These are phyloP conservation scores for Strix aluco DNA, from an alignment of 2,113 vertebrate genomes.

Conservation along the genomic window DNA sequence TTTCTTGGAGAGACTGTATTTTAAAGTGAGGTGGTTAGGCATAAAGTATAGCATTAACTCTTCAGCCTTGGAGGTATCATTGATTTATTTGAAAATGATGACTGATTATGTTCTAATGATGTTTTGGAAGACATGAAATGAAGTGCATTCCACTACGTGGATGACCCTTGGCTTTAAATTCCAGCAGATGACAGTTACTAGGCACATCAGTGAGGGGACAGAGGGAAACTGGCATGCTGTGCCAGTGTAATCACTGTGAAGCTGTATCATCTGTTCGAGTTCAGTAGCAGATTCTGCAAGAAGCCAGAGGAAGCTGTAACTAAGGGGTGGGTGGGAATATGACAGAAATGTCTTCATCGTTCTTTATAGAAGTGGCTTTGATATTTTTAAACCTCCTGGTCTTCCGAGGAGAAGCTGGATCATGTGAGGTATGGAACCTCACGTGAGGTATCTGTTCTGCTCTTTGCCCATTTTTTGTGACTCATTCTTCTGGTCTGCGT, in stretches of 20 bases:
- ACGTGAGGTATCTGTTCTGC: not conserved
- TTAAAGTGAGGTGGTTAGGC: not conserved
- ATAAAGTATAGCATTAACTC: not conserved
- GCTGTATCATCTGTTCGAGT: not conserved
- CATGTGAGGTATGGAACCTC: not conserved
- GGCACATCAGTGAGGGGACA: not conserved
- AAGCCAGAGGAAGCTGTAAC: not conserved
- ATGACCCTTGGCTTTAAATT: conserved; percentile 11
- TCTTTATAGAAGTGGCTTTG: conserved; percentile 18
- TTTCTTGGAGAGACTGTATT: not conserved
- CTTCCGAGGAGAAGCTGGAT: not conserved
- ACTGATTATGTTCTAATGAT: not conserved
- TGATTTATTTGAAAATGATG: not conserved
- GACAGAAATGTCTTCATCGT: not conserved
- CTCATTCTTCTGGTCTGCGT: conserved; percentile 20
- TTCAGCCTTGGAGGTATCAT: not conserved
- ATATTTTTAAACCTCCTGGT: conserved; percentile 20
- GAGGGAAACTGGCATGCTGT: not conserved
- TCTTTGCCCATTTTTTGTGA: conserved; percentile 7
- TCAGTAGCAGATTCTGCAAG: not conserved
- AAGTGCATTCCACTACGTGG: not conserved
- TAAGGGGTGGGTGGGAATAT: not conserved
- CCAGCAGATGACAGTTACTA: not conserved
- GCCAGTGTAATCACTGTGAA: not conserved
- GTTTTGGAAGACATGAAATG: not conserved